Evolutionary conservation across 1,140 invertebrate species (phyloP), one percentile per base, ranked within the genome.

Genomic region (Probaryconus sp.): DNA sequence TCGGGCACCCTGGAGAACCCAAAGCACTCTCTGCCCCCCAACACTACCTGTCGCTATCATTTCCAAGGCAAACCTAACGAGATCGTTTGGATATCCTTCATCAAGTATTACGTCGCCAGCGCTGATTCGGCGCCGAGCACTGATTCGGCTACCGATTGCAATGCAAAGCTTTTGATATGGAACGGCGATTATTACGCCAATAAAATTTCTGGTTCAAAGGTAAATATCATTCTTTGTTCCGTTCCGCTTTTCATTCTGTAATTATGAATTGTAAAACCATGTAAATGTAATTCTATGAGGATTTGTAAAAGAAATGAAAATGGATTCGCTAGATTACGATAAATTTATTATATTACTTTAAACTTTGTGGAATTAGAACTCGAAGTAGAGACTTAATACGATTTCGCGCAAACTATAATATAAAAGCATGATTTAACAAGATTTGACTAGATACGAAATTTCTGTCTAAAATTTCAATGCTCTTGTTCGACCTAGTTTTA

Each of bases 61-160:
- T 90, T 92, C 61, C 89, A 91, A 83, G 94, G 93, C 9, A 91
- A 91, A 33, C 86, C 90, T 9, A 91, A 92, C 58, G 93, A 95
- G 84, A 92, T 93, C 38, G 92, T 96, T 10, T 96, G 94, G 94
- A 89, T 95, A 56, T 93, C 93, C 1, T 95, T 96, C 76, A 91
- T 94, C 78, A 94, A 94, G 82, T 95, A 94, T 78, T 92, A 94
- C 82, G 91, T 92, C 1, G 90, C 91, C 2, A 90, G 88, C 14
- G 89, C 90, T 0, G 92, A 93, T 72, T 86, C 89, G 2, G 87
- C 90, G 0, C 89, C 90, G 0, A 91, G 89, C 6, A 92, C 91
- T 67, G 92, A 93, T 68, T 88, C 89, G 20, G 56, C 65, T 0
- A 89, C 91, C 40, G 92, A 93, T 51, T 94, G 93, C 79, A 92